Base-by-base conservation (phyloP, 2,113 vertebrate species). In the Syrmaticus mikado region DNA sequence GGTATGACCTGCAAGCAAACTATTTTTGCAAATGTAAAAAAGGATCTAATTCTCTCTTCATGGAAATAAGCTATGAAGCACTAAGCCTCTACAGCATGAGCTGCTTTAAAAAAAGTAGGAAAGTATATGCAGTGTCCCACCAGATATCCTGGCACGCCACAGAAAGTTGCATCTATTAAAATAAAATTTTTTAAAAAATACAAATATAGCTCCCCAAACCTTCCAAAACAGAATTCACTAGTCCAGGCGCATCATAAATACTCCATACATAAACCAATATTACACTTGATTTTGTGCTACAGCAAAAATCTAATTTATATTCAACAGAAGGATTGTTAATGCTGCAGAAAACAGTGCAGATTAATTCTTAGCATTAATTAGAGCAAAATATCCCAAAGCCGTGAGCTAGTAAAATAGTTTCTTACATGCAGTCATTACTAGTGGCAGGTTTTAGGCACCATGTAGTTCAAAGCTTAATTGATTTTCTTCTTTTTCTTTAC, bases 331-430 rank as follows among this genome's bases (percentile, higher is more conserved):
- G 21, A 71, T 30, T 61, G 48, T 61, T 94, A 84, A 89, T 53
- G 82, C 87, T 89, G 73, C 76, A 95, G 79, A 67, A 87, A 84
- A 75, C 10, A 45, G 11, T 22, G 32, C n/a, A 83, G 64, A 64
- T 78, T 95, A 82, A 89, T 88, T 91, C 82, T 90, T 75, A 89
- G 7, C 64, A 89, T 89, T 94, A 94, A 94, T 83, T 88, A 91
- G 46, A 87, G 21, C 38, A 90, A 43, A 91, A 82, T 82, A 90
- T 57, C 89, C 60, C 82, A 87, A 87, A 93, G 57, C 79, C 68
- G 60, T 13, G 32, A 61, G 45, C 55, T 73, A 81, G 60, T 52
- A 91, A 74, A 81, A 66, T 34, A 34, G 28, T 16, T 36, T 55
- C 30, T 55, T 46, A 70, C 14, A 83, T 0, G 2, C 32, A 64